A percentile compares a stretch with the other conserved stretches of the same genome.
phyloP scores from a whole-genome alignment of 2,113 vertebrate genomes.

The Gadus chalcogrammus region DNA sequence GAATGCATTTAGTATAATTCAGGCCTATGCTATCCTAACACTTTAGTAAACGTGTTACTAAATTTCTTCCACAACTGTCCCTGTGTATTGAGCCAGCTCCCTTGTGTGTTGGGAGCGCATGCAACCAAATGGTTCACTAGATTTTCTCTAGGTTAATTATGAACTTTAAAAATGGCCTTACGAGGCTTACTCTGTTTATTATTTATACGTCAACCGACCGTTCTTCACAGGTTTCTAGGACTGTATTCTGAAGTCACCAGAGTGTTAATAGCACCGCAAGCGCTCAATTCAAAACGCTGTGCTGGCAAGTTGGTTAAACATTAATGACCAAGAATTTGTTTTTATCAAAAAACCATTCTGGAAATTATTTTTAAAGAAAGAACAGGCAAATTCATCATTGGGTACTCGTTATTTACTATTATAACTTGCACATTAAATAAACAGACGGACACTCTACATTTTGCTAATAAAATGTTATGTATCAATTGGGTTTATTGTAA shows the following conservation, averaged over 20 bases:
- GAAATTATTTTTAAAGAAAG: too few relatives aligned
- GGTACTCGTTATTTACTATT: too few relatives aligned
- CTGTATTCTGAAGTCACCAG: conserved; percentile 46
- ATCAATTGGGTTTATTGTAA: too few relatives aligned
- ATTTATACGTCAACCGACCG: conserved; percentile 25
- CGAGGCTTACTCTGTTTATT: conserved; percentile 12
- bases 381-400: too few relatives aligned
- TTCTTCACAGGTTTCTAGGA: conserved; percentile 46
- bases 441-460: too few relatives aligned
- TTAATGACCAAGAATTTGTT: conserved; percentile 45
- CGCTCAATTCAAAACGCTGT: conserved; percentile 9
- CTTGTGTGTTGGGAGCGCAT: not conserved
- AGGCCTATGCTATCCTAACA: not conserved
- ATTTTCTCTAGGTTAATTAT: conserved; percentile 44
- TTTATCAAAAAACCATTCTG: not conserved
- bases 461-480: too few relatives aligned
- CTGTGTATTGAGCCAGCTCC: not conserved
- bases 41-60: not conserved
- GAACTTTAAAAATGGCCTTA: conserved; percentile 37
- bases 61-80: not conserved
- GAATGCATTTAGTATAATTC: too few relatives aligned
- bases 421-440: too few relatives aligned
- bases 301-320: conserved; percentile 47
- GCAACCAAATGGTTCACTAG: not conserved
- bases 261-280: conserved; percentile 30